phyloP scores from a whole-genome alignment of 1,140 invertebrate species.

The Megalopta genalis region DNA sequence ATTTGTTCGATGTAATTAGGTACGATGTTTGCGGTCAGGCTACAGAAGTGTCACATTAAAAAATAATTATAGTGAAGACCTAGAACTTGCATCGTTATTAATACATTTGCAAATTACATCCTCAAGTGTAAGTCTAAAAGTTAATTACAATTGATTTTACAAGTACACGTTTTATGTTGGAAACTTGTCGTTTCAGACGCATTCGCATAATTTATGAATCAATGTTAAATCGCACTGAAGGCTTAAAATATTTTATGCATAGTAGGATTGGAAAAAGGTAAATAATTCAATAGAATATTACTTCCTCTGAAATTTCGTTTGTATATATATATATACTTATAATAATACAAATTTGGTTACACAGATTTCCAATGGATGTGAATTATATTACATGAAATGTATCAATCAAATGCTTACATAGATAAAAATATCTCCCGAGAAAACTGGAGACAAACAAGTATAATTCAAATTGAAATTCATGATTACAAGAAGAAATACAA shows the following conservation, averaged over 20 bases:
- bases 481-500: neutral
- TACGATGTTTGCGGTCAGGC: slow-evolving; percentile 88
- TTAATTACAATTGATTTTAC: neutral
- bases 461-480: slow-evolving; percentile 15
- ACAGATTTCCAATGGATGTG: slow-evolving; percentile 15
- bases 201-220: slow-evolving; percentile 34
- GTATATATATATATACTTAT: neutral
- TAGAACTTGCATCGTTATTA: slow-evolving; percentile 95
- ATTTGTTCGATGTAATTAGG: slow-evolving; percentile 72
- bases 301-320: neutral
- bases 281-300: neutral
- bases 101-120: slow-evolving; percentile 87
- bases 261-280: slow-evolving; percentile 18
- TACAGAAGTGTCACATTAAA: slow-evolving; percentile 94
- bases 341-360: slow-evolving; percentile 3
- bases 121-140: slow-evolving; percentile 47
- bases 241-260: slow-evolving; percentile 4
- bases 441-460: slow-evolving; percentile 30
- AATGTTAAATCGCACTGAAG: neutral
- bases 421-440: slow-evolving; percentile 21
- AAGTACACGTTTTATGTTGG: slow-evolving; percentile 13
- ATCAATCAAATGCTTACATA: slow-evolving; percentile 15
- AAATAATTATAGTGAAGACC: slow-evolving; percentile 95
- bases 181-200: slow-evolving; percentile 27
- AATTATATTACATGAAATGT: slow-evolving; percentile 17